These are phyloP conservation scores for Ephestia elutella DNA, from an alignment of 1,140 invertebrate species.

Conservation along the genomic window DNA sequence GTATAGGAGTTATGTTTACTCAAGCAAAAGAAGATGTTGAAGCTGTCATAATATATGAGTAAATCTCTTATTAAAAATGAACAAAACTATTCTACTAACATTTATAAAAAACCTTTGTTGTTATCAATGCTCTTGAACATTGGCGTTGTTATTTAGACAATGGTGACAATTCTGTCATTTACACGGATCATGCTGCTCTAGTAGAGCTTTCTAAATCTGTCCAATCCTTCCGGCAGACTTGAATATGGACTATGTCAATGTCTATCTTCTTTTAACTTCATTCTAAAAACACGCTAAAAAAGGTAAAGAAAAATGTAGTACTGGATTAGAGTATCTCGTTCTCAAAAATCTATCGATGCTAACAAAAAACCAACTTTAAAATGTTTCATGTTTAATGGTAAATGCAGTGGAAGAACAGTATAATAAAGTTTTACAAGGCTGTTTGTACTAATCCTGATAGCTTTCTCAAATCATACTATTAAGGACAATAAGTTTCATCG, in stretches of 20 bases:
- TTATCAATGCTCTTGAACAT: conserved; percentile 15
- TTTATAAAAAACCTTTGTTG: conserved; percentile 12
- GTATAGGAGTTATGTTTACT: conserved; percentile 17
- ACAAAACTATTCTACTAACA: conserved; percentile 10
- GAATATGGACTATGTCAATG: conserved; percentile 21
- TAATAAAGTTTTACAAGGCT: background rate
- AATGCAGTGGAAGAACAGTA: background rate
- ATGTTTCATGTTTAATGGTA: no score
- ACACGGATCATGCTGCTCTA: conserved; percentile 32
- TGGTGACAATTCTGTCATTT: conserved; percentile 17
- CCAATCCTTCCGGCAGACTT: conserved; percentile 22
- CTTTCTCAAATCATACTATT: conserved; percentile 14
- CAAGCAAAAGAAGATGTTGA: conserved; percentile 20
- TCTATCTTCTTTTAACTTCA: conserved; percentile 24
- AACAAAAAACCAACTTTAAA: no score
- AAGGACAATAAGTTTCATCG: conserved; percentile 11
- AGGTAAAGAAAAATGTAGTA: conserved; percentile 23
- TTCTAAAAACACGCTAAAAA: conserved; percentile 19
- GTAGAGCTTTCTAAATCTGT: conserved; percentile 32
- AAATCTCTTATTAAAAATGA: conserved; percentile 8
- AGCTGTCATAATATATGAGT: conserved; percentile 39
- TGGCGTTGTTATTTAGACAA: conserved; percentile 26
- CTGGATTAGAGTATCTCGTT: conserved; percentile 28
- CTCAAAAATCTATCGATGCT: background rate
- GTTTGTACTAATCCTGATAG: conserved; percentile 8